Conservation (phyloP, 2,113 vertebrate genomes). For the Amphiprion ocellaris region DNA sequence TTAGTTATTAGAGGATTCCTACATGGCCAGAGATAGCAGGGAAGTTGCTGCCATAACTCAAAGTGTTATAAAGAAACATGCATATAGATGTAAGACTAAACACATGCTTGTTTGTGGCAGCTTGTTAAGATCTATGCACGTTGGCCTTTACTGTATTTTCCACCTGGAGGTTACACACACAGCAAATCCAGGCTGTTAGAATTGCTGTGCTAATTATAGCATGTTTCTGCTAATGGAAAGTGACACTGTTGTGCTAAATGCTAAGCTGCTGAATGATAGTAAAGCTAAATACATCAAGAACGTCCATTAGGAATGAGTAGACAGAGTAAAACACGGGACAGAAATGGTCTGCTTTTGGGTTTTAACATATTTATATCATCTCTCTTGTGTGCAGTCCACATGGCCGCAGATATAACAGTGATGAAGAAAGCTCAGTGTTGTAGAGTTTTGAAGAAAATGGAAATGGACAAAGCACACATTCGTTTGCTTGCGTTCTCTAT, state of each 20-base stretch:
- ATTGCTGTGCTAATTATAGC: conserved; percentile 39
- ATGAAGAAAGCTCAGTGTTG: not conserved
- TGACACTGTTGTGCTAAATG: conserved; percentile 50
- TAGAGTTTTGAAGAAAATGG: too few species aligned
- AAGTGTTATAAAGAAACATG: conserved; percentile 1
- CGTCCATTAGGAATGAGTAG: not conserved
- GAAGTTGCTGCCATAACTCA: not conserved
- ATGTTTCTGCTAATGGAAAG: conserved; percentile 53
- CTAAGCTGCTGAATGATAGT: conserved; percentile 33
- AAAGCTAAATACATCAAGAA: not conserved
- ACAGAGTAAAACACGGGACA: not conserved
- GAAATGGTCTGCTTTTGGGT: not conserved
- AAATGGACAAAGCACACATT: too few species aligned
- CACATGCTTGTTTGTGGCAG: not conserved
- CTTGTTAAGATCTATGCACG: not conserved
- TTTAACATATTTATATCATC: not conserved
- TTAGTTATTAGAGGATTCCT: conserved; percentile 11
- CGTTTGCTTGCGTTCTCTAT: too few species aligned
- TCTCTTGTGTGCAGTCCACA: not conserved
- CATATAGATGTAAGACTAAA: not conserved
- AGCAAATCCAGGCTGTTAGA: conserved; percentile 8
- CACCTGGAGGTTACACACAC: not conserved
- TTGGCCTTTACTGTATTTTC: conserved; percentile 18
- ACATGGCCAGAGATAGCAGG: not conserved
- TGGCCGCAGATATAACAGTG: not conserved